Evolutionary conservation across 2,113 vertebrate species (phyloP).

Genomic region (Suricata suricatta): DNA sequence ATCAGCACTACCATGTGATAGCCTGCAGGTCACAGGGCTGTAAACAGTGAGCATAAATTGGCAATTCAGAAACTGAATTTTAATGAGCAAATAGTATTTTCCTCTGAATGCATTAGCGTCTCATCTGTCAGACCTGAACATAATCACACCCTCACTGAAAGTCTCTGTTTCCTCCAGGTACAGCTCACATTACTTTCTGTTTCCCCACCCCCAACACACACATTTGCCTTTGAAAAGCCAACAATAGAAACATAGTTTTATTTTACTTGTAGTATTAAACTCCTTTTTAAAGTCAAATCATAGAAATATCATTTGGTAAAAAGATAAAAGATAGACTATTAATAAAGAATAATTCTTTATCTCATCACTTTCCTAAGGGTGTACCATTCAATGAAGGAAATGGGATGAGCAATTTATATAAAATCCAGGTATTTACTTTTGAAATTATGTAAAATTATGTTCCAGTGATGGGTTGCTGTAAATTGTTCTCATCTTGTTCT

Average conservation of each 20-base stretch:
- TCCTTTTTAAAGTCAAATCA: not conserved
- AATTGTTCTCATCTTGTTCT: constrained; percentile 47
- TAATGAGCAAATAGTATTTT: constrained; percentile 68
- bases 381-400: constrained; percentile 90
- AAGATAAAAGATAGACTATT: not conserved
- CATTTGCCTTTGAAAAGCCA: not conserved
- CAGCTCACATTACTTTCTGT: not conserved
- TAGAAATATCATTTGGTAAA: not conserved
- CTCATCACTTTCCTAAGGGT: constrained; percentile 86
- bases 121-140: constrained; percentile 11
- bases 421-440: constrained; percentile 92
- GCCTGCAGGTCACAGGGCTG: constrained; percentile 27
- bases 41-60: constrained; percentile 58
- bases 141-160: not conserved
- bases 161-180: not conserved
- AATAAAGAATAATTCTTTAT: constrained; percentile 8
- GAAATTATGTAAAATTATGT: constrained; percentile 30
- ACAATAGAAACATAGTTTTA: not conserved
- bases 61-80: constrained; percentile 69
- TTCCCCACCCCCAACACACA: not conserved
- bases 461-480: constrained; percentile 29
- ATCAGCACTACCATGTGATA: not conserved
- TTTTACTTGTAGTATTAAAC: constrained; percentile 32
- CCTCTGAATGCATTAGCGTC: constrained; percentile 40
- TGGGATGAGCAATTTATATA: constrained; percentile 98